Evolutionary conservation across 2,888 invertebrate species (phyloP).

Genomic region (Periphyllus acericola): DNA sequence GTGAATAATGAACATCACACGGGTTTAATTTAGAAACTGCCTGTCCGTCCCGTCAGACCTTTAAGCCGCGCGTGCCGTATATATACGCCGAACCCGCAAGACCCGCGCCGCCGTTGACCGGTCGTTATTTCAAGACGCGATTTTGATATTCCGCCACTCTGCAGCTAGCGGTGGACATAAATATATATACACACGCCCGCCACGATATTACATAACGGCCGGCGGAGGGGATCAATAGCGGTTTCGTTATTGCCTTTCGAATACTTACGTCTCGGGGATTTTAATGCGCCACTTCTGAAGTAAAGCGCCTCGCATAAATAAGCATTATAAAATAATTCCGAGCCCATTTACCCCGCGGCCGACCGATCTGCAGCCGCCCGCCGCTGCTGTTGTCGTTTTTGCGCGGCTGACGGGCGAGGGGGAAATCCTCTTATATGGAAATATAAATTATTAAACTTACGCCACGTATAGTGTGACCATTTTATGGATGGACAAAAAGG

Average conservation of each 20-base stretch:
- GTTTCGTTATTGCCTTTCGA: slow-evolving; percentile 58
- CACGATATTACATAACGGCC: background rate
- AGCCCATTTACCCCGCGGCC: background rate
- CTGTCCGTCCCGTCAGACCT: background rate
- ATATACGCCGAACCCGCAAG: too few species aligned
- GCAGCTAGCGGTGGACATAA: too few species aligned
- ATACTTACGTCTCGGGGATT: slow-evolving; percentile 55
- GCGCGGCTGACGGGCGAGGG: background rate
- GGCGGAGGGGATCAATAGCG: slow-evolving; percentile 16
- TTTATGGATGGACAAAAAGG: slow-evolving; percentile 61
- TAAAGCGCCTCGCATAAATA: slow-evolving; percentile 60
- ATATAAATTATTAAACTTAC: slow-evolving; percentile 61
- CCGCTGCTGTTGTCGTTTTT: background rate
- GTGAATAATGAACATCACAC: background rate
- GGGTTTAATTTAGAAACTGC: background rate
- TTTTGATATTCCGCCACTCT: background rate
- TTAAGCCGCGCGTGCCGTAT: background rate
- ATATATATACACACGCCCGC: background rate
- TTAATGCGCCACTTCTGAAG: slow-evolving; percentile 41
- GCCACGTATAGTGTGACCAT: slow-evolving; percentile 51
- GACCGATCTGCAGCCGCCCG: background rate
- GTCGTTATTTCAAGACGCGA: background rate
- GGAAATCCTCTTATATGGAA: slow-evolving; percentile 59
- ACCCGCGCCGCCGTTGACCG: background rate
- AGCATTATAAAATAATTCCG: slow-evolving; percentile 62